These are phyloP conservation scores for Chaunax sp. DNA, from an alignment of 2,797 vertebrate species.

Conservation along the genomic window DNA sequence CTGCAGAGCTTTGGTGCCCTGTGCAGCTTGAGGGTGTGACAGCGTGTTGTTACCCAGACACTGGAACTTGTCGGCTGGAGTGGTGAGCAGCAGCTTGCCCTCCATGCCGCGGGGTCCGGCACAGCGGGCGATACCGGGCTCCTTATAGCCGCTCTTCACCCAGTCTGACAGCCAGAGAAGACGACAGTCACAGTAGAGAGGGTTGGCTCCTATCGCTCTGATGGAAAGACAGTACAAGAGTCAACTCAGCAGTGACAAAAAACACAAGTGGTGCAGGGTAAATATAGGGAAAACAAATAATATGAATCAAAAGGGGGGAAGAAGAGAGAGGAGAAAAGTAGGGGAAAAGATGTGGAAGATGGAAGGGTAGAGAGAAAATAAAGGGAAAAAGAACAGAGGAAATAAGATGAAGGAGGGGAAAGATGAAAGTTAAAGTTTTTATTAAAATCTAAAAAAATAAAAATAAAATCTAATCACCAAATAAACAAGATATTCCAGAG, in stretches of 20 bases:
- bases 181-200: constrained; percentile 95
- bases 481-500: no score
- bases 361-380: not conserved
- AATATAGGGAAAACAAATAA: no score
- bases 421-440: not conserved
- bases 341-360: not conserved
- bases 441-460: not conserved
- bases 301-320: no score
- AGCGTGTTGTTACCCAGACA: constrained; percentile 73
- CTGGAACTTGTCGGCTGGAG: constrained; percentile 92
- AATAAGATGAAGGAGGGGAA: no score
- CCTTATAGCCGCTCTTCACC: constrained; percentile 98
- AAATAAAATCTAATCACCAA: no score
- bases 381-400: not conserved
- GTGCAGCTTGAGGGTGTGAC: no score
- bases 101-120: constrained; percentile 92
- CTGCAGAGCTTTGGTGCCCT: no score
- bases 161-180: constrained; percentile 98
- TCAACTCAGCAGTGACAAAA: not conserved
- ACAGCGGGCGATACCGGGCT: constrained; percentile 96
- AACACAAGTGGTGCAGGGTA: no score
- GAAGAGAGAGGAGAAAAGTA: no score
- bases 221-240: not conserved
- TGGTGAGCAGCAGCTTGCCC: constrained; percentile 95
- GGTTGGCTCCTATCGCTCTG: constrained; percentile 96